Conservation (phyloP, 1,140 invertebrate species). For the Rhagoletis pomonella region DNA sequence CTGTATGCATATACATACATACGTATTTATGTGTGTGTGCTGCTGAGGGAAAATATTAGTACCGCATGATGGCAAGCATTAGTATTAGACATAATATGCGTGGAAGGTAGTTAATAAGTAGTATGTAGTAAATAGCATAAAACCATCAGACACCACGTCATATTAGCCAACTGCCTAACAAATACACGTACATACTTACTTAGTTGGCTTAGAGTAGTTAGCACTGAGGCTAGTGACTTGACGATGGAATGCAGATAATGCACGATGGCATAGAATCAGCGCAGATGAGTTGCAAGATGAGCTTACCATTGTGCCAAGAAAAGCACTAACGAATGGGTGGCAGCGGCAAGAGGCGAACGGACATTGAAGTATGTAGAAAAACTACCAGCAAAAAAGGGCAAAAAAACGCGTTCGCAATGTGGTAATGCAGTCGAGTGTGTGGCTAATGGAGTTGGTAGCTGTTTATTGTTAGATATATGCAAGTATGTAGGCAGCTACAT, state of each 20-base stretch:
- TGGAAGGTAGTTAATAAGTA: constrained; percentile 50
- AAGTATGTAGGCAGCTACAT: background rate
- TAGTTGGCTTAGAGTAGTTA: background rate
- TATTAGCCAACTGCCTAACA: constrained; percentile 44
- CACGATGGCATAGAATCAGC: background rate
- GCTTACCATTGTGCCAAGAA: background rate
- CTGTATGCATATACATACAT: no score
- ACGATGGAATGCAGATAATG: constrained; percentile 52
- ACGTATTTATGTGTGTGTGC: background rate
- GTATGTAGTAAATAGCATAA: background rate
- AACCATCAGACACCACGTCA: constrained; percentile 26
- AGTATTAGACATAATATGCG: constrained; percentile 25
- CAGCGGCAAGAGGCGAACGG: background rate
- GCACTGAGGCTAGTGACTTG: constrained; percentile 37
- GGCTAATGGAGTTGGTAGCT: constrained; percentile 31
- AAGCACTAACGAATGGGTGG: background rate
- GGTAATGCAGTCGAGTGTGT: constrained; percentile 15
- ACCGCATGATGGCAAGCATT: background rate
- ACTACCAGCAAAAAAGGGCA: constrained; percentile 25
- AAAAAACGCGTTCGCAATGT: background rate
- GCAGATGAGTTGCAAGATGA: background rate
- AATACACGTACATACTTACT: background rate
- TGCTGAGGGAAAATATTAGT: background rate
- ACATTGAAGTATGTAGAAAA: background rate
- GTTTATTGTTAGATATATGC: constrained; percentile 15